Evolutionary conservation across 1,140 invertebrate genomes (phyloP), one percentile per base, ranked within the genome.

Genomic region (Thaumetopoea pityocampa): DNA sequence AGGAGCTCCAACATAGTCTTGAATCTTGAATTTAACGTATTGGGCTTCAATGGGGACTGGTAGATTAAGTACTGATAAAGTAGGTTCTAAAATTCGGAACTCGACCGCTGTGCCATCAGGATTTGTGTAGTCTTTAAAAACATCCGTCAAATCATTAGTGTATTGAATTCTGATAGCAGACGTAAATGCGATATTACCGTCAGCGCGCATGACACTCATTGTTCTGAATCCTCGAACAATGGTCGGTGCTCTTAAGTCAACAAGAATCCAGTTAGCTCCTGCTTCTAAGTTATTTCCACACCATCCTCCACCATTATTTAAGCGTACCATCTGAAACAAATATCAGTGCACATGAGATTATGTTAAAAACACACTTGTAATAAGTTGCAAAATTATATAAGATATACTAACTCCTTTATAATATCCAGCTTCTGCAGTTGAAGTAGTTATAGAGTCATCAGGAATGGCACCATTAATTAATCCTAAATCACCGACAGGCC

Each of bases 31-130:
- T 51, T 92, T 92, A 5, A 98, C 84, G 56, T 93, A 97, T 49
- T 95, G 91, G 0, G 96, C 93, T 85, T 98, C 96, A 44, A 98
- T 94, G 0, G 96, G 94, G 46, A 94, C 89, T 0, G 96, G 96
- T 7, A 98, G 78, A 66, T 97, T 97, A 1, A 98, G 71, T 17
- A 97, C 93, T 0, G 96, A 96, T 4, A 97, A 78, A 36, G 92
- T 95, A 0, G 94, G 93, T 61, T 95, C 94, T 4, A 95, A 72
- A 57, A 96, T 94, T 22, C 94, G 87, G 63, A 97, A 97, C 72
- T 97, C 95, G 0, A 97, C 94, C n/a, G 95, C 93, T 1, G 94
- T 94, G 7, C 94, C 94, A 72, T 96, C 93, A 4, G 94, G 92
- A 73, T 97, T 97, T 8, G 93, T 92, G 55, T 98, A 97, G 60